Conservation (phyloP, 2,888 invertebrate genomes). For the Cosmopolites sordidus region DNA sequence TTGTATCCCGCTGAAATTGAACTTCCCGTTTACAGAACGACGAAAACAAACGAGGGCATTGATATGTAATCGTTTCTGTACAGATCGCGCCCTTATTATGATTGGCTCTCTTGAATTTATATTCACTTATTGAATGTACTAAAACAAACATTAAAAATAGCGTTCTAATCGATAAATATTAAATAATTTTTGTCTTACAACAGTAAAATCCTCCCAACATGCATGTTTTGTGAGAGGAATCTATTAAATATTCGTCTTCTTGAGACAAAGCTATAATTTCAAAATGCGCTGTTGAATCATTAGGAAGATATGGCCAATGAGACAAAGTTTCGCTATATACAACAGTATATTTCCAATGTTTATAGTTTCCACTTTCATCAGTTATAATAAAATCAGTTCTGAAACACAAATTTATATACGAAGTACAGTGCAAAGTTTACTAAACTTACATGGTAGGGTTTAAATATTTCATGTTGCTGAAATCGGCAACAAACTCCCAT, state of each 20-base stretch:
- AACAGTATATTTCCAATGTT: constrained; percentile 66
- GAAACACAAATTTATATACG: constrained; percentile 16
- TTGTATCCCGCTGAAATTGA: constrained; percentile 42
- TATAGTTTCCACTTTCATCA: constrained; percentile 61
- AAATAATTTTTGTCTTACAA: constrained; percentile 49
- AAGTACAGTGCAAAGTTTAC: not conserved
- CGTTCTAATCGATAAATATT: not conserved
- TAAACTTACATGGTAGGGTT: constrained; percentile 68
- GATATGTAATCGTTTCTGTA: constrained; percentile 56
- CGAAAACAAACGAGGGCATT: constrained; percentile 60
- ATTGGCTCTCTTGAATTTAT: constrained; percentile 51
- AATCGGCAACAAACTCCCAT: constrained; percentile 74
- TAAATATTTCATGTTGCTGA: constrained; percentile 64
- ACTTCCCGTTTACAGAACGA: constrained; percentile 57
- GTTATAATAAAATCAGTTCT: constrained; percentile 61
- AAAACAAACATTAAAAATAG: constrained; percentile 34
- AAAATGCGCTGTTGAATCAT: constrained; percentile 57
- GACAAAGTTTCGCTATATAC: constrained; percentile 62
- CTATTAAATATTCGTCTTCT: constrained; percentile 53
- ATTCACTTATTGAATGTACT: constrained; percentile 62
- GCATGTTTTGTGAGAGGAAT: constrained; percentile 57
- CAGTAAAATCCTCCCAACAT: constrained; percentile 56
- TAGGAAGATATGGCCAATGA: constrained; percentile 60
- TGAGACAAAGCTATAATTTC: constrained; percentile 52
- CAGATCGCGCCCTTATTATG: constrained; percentile 47